A percentile compares a stretch with the other conserved stretches of the same genome.
Evolutionary conservation across 1,140 invertebrate genomes (phyloP).

Genomic region (Camponotus pennsylvanicus): DNA sequence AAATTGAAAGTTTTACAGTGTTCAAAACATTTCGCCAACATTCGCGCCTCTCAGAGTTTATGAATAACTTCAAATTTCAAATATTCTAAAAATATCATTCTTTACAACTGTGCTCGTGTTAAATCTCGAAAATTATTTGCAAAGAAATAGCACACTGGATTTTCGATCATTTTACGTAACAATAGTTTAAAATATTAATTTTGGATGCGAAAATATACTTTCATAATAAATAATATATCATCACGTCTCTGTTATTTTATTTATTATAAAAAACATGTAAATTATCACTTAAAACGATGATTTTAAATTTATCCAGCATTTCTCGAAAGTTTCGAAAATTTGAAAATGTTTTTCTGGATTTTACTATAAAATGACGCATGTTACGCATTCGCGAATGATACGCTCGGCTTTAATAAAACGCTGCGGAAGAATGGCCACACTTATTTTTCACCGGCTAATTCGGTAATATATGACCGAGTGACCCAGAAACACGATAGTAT

Average conservation of each 20-base stretch:
- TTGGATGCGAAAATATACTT: neutral
- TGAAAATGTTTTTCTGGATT: neutral
- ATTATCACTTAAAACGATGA: conserved; percentile 24
- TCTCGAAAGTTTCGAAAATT: neutral
- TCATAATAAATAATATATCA: neutral
- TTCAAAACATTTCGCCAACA: neutral
- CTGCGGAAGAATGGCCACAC: conserved; percentile 38
- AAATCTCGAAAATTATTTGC: neutral
- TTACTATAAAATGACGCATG: neutral
- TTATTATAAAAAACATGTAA: neutral
- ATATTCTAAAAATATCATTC: neutral
- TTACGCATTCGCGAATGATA: neutral
- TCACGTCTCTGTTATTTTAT: neutral
- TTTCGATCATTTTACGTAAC: neutral
- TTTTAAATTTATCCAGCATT: neutral
- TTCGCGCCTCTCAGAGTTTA: neutral
- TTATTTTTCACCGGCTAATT: conserved; percentile 59
- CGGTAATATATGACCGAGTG: conserved; percentile 55
- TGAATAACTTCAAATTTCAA: conserved; percentile 23
- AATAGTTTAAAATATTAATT: neutral
- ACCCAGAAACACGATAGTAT: conserved; percentile 44
- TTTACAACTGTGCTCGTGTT: neutral
- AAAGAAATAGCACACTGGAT: neutral
- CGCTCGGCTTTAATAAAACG: conserved; percentile 52
- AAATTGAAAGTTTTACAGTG: neutral